Percentiles rank a stretch among this genome's conserved stretches.
Evolutionary conservation across 2,113 vertebrate species (phyloP).

Genomic region (Chlamydotis undulata): DNA sequence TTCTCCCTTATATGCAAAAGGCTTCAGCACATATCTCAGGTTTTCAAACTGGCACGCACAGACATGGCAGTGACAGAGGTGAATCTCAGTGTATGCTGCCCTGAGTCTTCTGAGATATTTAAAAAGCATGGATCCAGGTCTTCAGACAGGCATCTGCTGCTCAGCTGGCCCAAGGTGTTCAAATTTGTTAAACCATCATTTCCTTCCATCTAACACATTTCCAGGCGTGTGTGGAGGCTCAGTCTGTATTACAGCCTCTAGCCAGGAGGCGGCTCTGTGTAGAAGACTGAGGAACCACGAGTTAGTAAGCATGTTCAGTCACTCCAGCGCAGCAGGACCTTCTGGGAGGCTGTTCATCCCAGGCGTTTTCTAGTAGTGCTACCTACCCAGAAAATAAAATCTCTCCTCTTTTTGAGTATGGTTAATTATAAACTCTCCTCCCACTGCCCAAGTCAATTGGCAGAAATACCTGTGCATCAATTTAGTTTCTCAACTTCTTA

Average conservation of each 20-base stretch:
- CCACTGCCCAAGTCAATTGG: background rate
- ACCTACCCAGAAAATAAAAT: background rate
- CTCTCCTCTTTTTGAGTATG: background rate
- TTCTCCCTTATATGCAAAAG: background rate
- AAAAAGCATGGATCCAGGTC: background rate
- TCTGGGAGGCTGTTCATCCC: background rate
- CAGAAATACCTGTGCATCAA: background rate
- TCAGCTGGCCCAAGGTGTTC: background rate
- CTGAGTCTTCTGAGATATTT: background rate
- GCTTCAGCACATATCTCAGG: background rate
- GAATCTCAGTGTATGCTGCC: background rate
- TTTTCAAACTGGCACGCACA: background rate
- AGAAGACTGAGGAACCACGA: background rate
- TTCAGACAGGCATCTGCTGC: background rate
- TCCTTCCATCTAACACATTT: background rate
- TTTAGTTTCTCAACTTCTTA: background rate
- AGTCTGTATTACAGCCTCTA: background rate
- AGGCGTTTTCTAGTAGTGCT: background rate
- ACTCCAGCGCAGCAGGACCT: background rate
- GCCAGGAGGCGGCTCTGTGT: slow-evolving; percentile 25
- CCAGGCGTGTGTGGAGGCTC: background rate
- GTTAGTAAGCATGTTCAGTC: too few species aligned
- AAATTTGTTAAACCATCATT: background rate
- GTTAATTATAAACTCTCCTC: background rate
- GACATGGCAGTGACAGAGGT: background rate